Conservation (phyloP, 1,140 invertebrate genomes). For the Brachionus angularis region DNA sequence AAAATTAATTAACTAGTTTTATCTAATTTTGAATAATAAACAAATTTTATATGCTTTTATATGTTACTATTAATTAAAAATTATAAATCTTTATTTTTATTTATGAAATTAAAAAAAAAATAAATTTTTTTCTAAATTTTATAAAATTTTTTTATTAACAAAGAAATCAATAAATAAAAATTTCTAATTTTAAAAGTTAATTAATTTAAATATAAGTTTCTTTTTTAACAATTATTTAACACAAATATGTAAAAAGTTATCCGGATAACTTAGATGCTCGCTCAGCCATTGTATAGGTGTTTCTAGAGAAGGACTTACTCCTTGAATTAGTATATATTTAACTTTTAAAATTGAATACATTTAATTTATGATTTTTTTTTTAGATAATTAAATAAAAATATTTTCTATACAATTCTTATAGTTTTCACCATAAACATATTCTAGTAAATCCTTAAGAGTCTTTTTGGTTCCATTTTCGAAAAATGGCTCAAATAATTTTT, state of each 20-base stretch:
- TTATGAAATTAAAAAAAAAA: too few relatives aligned
- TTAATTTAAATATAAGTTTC: not conserved
- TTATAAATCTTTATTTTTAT: too few relatives aligned
- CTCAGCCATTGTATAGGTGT: conserved; percentile 95
- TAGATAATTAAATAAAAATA: conserved; percentile 30
- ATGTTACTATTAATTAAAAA: too few relatives aligned
- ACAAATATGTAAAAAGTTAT: conserved; percentile 87
- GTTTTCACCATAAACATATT: conserved; percentile 35
- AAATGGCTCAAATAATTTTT: conserved; percentile 56
- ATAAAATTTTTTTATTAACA: too few relatives aligned
- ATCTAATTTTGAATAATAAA: too few relatives aligned
- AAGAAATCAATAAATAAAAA: too few relatives aligned
- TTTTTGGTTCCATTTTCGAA: conserved; percentile 50
- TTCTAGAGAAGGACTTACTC: conserved; percentile 75
- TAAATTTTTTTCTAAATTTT: too few relatives aligned
- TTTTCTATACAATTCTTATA: conserved; percentile 48
- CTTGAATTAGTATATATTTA: conserved; percentile 74
- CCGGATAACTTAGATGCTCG: conserved; percentile 93
- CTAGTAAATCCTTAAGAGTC: conserved; percentile 52
- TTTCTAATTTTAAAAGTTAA: too few relatives aligned
- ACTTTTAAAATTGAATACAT: conserved; percentile 46
- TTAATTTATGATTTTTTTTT: not conserved
- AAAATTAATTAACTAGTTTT: too few relatives aligned
- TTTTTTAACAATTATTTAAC: conserved; percentile 42
- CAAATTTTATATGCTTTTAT: too few relatives aligned